Percentiles rank a stretch among this genome's conserved stretches.
phyloP scores from a whole-genome alignment of 2,113 vertebrate species.

The Pelvicachromis taeniatus region DNA sequence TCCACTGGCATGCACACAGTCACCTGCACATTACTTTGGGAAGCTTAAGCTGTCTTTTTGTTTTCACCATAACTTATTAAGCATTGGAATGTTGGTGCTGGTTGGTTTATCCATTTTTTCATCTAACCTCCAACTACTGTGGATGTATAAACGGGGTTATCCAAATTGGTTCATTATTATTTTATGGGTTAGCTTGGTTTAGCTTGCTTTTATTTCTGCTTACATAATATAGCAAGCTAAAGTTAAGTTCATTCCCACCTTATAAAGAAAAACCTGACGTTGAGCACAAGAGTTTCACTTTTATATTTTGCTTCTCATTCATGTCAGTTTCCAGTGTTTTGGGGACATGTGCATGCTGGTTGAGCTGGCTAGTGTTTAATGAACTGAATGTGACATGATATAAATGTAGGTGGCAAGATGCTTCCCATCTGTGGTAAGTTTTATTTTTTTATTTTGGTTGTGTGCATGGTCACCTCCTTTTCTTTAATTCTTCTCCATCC shows the following conservation, averaged over 20 bases:
- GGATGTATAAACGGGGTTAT: background rate
- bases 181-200: background rate
- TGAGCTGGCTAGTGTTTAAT: conserved; percentile 81
- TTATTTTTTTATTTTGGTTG: background rate
- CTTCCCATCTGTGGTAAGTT: conserved; percentile 63
- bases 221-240: background rate
- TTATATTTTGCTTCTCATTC: conserved; percentile 44
- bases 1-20: conserved; percentile 80
- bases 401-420: conserved; percentile 24
- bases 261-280: background rate
- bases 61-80: conserved; percentile 7
- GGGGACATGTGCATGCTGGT: conserved; percentile 84
- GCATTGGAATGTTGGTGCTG: conserved; percentile 19
- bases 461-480: conserved; percentile 28
- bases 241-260: background rate
- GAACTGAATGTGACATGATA: conserved; percentile 29
- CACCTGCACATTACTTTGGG: conserved; percentile 31
- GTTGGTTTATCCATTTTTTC: background rate
- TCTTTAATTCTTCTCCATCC: background rate
- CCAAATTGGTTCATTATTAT: background rate
- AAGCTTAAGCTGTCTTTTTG: conserved; percentile 44
- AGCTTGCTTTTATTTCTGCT: background rate
- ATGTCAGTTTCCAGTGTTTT: conserved; percentile 24
- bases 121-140: conserved; percentile 41
- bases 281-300: background rate